Evolutionary conservation across 2,113 vertebrate species (phyloP).

Genomic region (Crotalus horridus): DNA sequence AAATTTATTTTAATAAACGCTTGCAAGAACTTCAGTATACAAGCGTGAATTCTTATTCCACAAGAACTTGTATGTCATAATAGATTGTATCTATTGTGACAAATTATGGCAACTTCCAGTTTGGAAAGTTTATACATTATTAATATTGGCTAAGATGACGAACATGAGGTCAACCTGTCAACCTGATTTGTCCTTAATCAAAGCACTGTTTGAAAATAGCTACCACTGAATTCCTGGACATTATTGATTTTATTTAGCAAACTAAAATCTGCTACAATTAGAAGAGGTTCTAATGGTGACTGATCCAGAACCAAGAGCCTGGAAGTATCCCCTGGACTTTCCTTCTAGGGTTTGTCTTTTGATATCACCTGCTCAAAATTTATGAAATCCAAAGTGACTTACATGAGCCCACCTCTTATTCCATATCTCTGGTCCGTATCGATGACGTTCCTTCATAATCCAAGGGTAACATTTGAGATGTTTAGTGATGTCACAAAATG

Average conservation of each 20-base stretch:
- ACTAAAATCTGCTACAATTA: neutral
- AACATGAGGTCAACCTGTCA: neutral
- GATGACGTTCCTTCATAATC: slow-evolving; percentile 61
- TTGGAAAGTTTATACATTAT: neutral
- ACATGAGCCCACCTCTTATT: slow-evolving; percentile 74
- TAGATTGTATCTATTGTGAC: too few relatives aligned
- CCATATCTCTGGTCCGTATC: slow-evolving; percentile 63
- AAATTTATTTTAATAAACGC: neutral
- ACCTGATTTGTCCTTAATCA: neutral
- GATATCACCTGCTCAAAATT: neutral
- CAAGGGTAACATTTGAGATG: slow-evolving; percentile 73
- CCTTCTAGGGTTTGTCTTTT: neutral
- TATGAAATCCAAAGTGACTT: slow-evolving; percentile 43
- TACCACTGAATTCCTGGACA: neutral
- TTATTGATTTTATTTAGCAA: neutral
- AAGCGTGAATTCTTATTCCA: neutral
- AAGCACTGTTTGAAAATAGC: neutral
- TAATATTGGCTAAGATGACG: neutral
- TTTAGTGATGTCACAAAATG: slow-evolving; percentile 74
- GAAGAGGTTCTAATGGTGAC: neutral
- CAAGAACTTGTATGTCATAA: neutral
- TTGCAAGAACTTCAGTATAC: neutral
- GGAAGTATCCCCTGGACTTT: neutral
- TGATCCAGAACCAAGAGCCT: neutral
- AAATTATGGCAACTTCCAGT: too few relatives aligned